Evolutionary conservation across 53 echinoderm and acorn worm species (phyloP).

Genomic region (Glandiceps talaboti): DNA sequence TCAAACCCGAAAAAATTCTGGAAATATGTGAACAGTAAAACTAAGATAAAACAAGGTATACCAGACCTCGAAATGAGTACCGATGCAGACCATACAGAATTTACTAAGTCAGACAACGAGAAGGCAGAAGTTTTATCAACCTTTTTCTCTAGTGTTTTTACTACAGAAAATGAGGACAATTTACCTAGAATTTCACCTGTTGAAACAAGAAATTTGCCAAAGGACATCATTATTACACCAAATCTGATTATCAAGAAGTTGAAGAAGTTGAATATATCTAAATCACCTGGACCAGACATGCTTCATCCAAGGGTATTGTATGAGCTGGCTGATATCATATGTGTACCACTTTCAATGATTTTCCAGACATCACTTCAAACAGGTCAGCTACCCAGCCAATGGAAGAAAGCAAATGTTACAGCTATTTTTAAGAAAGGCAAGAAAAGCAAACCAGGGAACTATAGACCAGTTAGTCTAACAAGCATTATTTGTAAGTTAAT

Average conservation of each 20-base stretch:
- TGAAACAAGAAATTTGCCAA: neutral
- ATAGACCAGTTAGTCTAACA: constrained; percentile 5
- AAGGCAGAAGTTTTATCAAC: neutral
- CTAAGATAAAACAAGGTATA: neutral
- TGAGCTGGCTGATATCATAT: constrained; percentile 7
- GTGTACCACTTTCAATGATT: constrained; percentile 5
- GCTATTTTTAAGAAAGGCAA: constrained; percentile 17
- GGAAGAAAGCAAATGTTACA: constrained; percentile 20
- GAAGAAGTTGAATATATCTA: neutral
- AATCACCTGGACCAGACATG: neutral
- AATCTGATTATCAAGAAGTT: neutral
- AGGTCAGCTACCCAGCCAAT: constrained; percentile 15
- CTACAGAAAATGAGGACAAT: neutral
- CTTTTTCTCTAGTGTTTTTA: neutral
- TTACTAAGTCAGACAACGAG: neutral
- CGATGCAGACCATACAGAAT: neutral
- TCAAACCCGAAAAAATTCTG: neutral
- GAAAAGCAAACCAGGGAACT: constrained; percentile 1
- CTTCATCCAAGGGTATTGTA: constrained; percentile 13
- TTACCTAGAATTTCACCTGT: neutral
- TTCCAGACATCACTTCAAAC: constrained; percentile 12
- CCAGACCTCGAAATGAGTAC: neutral
- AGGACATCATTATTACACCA: neutral
- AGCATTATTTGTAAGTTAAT: neutral
- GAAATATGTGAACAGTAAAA: neutral